Evolutionary conservation across 2,797 vertebrate species (phyloP), one percentile per base, ranked within the genome.

Genomic region (Sebastes nivosus): DNA sequence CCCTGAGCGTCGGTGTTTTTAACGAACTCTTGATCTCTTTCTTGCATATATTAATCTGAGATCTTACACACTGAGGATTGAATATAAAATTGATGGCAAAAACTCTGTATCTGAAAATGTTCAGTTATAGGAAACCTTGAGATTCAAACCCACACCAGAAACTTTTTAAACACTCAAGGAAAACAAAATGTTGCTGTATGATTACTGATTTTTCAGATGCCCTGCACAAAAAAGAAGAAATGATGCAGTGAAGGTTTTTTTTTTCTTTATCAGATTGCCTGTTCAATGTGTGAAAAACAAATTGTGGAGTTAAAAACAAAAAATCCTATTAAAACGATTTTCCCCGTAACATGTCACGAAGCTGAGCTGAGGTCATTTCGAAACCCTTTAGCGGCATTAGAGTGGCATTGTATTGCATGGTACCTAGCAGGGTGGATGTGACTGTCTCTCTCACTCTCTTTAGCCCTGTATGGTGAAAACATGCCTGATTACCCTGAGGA

Each of bases 401-500:
- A 67, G 84, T 24, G 71, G 71, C 84, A 22, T 34, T 59, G 64
- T 58, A 60, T 82, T 64, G 78, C 83, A 20, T 80, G 75, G 83
- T 67, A 87, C 84, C 87, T 86, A 69, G 80, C 32, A 38, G 25
- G 76, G 75, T 79, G 74, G 78, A 77, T 80, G 81, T 71, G 80
- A 22, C 72, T 67, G 59, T 73, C 77, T 87, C 87, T 57, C 85
- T 84, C 85, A 9, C 82, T 82, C 75, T 84, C 74, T 69, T 84
- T 89, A 78, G 67, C 89, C 92, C 90, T 92, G 91, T 82, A 86
- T 89, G 92, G 93, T 83, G 88, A 93, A 93, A 92, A 94, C 92
- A 93, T 91, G 94, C 87, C 89, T 93, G 94, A 95, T 96, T 96
- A 95, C 95, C 95, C 95, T 4, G 67, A 94, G 94, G 95, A 95